Base-by-base conservation (phyloP, 2,113 vertebrate genomes). In the Oostethus manadensis region DNA sequence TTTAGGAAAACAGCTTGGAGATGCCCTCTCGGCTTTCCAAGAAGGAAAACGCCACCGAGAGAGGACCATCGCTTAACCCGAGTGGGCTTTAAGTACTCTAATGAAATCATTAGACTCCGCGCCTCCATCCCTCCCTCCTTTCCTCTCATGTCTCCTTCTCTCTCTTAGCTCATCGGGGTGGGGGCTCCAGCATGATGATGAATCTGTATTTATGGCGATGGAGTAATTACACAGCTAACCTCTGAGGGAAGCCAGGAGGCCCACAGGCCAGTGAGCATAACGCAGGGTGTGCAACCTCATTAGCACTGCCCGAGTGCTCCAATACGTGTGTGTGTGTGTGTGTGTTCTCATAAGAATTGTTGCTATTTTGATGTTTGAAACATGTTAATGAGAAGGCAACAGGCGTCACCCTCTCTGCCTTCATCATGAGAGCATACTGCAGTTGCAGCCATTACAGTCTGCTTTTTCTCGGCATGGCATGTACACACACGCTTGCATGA, bases 171-270 rank as follows among this genome's bases (percentile, higher is more conserved):
- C 91, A 91, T 93, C 92, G 91, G 91, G 88, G 88, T 91, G 35
- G 13, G 88, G 91, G 89, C 91, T 91, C 93, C 90, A 92, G 93
- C 92, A 94, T 95, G 94, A 96, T 95, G 95, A 97, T 96, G 95
- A 98, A 96, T 98, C 94, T 98, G 90, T 95, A 94, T 95, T 92
- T 92, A 91, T 94, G 75, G 77, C 74, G 82, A 85, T 81, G 85
- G 82, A 88, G 93, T 98, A 98, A 98, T 98, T 99, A 98, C 94
- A 94, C 94, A 92, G 93, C 93, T 93, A 95, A 98, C 95, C 96
- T 95, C 94, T 94, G 93, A 97, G 94, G 92, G 91, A 93, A 92
- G 91, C 94, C 92, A 91, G 93, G 84, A 81, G 87, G 94, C 87
- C 93, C 93, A 94, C 92, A 92, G 97, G 95, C 93, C 92, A 92